Evolutionary conservation across 2,113 vertebrate genomes (phyloP), one percentile per base, ranked within the genome.

Genomic region (Girardinichthys multiradiatus): DNA sequence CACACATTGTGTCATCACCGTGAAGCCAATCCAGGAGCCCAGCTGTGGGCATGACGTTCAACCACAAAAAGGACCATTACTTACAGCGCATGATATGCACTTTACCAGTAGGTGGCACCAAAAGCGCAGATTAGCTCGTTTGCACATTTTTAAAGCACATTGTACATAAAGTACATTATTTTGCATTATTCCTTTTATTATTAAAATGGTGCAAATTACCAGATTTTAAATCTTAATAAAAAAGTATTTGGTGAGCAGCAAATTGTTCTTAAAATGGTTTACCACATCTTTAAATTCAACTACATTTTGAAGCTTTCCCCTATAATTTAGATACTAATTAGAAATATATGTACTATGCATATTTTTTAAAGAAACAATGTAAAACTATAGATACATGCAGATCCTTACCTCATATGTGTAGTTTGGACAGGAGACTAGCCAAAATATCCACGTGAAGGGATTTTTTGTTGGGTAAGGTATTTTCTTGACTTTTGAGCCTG

Each of bases 1-100:
- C 54, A 97, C 91, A 81, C 96, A 98, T 90, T 97, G 96, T 7
- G 96, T 98, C 96, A 98, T 96, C 89, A 97, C 92, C 3, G 96
- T 95, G 85, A 98, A 97, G 78, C 96, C 96, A 0, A 98, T 91
- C 96, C 96, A 98, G 70, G 96, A 95, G 48, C 96, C 96, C 29
- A 97, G 83, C 96, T 98, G 84, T 28, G 64, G 77, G 54, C 65
- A 76, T 60, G 70, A 70, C 27, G 64, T 77, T 74, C 17, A 19
- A 42, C 30, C 45, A 81, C 10, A 82, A 65, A 35, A 63, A 7
- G 35, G 21, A 9, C 14, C 3, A 37, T 26, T 63, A 70, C 59
- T 28, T 21, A 45, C 28, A 29, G 13, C 26, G 33, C 64, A 61
- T 0, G 27, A 57, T 37, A 13, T 24, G 28, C 21, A 31, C 3